Evolutionary conservation across 1,140 invertebrate genomes (phyloP), one percentile per base, ranked within the genome.

Genomic region (Trachymyrmex cornetzi): DNA sequence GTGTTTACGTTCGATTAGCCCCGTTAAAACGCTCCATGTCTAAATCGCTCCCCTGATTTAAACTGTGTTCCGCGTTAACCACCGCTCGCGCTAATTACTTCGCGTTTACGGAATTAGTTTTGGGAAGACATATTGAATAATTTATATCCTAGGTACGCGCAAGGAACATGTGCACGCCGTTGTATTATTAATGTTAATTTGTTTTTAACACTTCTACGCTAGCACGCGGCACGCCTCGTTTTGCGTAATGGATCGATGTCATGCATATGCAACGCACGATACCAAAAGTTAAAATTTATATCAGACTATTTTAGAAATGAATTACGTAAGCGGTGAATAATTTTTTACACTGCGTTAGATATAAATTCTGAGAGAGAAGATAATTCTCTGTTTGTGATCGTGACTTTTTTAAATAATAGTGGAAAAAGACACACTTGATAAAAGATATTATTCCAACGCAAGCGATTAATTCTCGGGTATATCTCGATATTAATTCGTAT

Each of bases 1-100:
- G 67, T 74, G 38, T 22, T 84, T 50, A 75, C n/a, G 69, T 74
- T 84, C 69, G 80, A 84, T 84, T 74, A 61, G 55, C n/a, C 30
- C 22, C 6, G 16, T 38, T 44, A 30, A 44, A 77, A n/a, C 57
- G 34, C 14, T 7, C 30, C 5, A 9, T 30, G 5, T 22, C 24
- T 14, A 5, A 66, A 22, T 80, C 61, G 61, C 12, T 22, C 0
- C 1, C 9, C 66, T 12, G 38, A 75, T 84, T 74, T 84, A 30
- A 61, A 48, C 24, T 64, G 19, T 30, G 19, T 27, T 50, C 19
- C 59, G 38, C 59, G 19, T 38, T 71, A 81, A 57, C 50, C 14
- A 3, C 30, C 24, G 69, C 19, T 61, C 53, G 7, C 27, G 38
- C 48, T 84, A 84, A 84, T 84, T 75, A 38, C 12, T 48, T 14